These are phyloP conservation scores for Elanus axillaris DNA, from an alignment of 2,113 vertebrate species.

Conservation along the genomic window DNA sequence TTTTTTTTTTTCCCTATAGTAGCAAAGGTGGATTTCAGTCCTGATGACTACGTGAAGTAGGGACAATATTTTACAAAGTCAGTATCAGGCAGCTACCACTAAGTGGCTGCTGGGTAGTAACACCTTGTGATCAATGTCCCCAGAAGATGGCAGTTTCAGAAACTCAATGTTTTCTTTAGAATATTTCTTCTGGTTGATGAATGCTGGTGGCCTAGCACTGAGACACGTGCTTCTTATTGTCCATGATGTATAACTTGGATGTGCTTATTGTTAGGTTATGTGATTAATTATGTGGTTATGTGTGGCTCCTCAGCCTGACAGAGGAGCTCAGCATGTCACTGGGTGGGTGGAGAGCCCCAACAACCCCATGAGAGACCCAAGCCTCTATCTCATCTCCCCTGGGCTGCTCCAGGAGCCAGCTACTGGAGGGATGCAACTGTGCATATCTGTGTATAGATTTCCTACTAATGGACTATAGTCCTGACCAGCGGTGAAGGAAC, in stretches of 20 bases:
- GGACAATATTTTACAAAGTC: not conserved
- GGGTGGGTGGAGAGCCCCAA: not conserved
- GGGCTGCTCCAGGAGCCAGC: not conserved
- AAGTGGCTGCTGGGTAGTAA: not conserved
- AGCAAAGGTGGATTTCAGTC: not conserved
- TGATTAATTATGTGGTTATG: not conserved
- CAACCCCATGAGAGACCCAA: rapidly evolving
- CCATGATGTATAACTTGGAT: rapidly evolving
- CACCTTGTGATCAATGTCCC: not conserved
- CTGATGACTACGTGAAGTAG: not conserved
- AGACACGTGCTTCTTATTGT: rapidly evolving
- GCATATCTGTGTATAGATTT: rapidly evolving
- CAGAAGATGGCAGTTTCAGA: not conserved
- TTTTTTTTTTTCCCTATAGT: not conserved
- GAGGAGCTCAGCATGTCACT: not conserved
- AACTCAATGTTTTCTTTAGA: not conserved
- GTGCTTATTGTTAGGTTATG: rapidly evolving
- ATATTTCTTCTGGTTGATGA: not conserved
- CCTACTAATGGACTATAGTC: rapidly evolving
- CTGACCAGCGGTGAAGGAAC: rapidly evolving
- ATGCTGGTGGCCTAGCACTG: not conserved
- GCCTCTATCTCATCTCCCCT: not conserved
- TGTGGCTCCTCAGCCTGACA: too few species aligned
- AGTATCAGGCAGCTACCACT: not conserved
- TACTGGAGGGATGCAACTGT: not conserved